A percentile compares a stretch with the other conserved stretches of the same genome.
Conservation (phyloP, 2,113 vertebrate genomes). For the Madoqua kirkii region DNA sequence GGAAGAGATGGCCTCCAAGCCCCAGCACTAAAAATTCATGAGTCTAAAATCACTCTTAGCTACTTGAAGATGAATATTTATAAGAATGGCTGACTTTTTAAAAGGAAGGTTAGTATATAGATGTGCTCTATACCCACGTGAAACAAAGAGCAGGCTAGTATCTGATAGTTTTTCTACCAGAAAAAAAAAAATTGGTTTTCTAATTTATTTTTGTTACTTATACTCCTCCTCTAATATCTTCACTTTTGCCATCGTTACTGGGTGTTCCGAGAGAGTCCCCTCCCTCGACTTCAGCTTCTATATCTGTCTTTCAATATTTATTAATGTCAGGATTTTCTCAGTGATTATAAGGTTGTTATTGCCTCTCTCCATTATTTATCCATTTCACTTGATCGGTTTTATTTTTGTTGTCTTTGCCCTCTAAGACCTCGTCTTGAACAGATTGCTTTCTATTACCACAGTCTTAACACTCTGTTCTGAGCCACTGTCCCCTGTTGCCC, state of each 20-base stretch:
- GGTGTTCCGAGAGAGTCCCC: background rate
- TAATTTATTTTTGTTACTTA: background rate
- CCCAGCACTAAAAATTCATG: constrained; percentile 8
- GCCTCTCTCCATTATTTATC: constrained; percentile 9
- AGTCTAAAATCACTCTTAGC: constrained; percentile 1
- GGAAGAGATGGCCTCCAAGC: background rate
- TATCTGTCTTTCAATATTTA: background rate
- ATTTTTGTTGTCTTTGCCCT: constrained; percentile 27
- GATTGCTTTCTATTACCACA: background rate
- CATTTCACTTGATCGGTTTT: constrained; percentile 14
- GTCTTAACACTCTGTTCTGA: background rate
- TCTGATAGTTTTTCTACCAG: background rate
- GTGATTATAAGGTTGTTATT: background rate
- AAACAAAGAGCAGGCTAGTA: background rate
- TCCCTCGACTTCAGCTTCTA: background rate
- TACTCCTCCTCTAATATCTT: background rate
- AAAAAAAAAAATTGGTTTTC: background rate
- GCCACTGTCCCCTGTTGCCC: background rate
- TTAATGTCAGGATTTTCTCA: background rate
- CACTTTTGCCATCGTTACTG: background rate
- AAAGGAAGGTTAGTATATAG: background rate
- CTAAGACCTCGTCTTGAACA: constrained; percentile 14
- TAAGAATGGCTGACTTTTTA: background rate
- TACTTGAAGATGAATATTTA: constrained; percentile 14
- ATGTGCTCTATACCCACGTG: background rate